Percentiles rank a stretch among this genome's conserved stretches.
Conservation (phyloP, 2,888 invertebrate genomes). For the Bhutanitis thaidina region DNA sequence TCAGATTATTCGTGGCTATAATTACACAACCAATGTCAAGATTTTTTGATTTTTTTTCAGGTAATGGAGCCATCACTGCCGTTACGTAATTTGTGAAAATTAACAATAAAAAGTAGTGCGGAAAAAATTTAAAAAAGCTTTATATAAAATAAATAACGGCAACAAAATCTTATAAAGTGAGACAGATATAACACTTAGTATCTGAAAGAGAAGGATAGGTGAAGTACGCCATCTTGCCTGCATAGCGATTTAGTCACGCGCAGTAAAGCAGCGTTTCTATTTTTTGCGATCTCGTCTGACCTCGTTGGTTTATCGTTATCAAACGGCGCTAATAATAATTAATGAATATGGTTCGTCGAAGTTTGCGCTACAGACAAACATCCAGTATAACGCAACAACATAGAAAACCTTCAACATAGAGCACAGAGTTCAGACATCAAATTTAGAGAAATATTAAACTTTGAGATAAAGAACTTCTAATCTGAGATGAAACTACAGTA, state of each 20-base stretch:
- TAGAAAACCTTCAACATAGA: constrained; percentile 57
- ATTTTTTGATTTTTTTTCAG: too few species aligned
- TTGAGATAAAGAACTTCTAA: too few species aligned
- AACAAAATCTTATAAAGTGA: constrained; percentile 50
- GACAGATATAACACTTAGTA: constrained; percentile 36
- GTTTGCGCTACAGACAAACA: constrained; percentile 45
- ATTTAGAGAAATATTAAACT: too few species aligned
- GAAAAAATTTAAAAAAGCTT: constrained; percentile 46
- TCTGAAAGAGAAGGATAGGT: constrained; percentile 50
- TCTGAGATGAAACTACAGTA: too few species aligned
- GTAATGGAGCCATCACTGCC: constrained; percentile 39
- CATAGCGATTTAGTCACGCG: constrained; percentile 73
- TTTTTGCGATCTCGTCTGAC: constrained; percentile 75
- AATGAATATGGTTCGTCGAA: constrained; percentile 58
- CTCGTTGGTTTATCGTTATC: constrained; percentile 78
- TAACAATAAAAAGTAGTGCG: constrained; percentile 45
- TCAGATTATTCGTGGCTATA: too few species aligned
- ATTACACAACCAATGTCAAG: too few species aligned
- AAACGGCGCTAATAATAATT: constrained; percentile 66
- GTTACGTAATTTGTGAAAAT: constrained; percentile 69
- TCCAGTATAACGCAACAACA: constrained; percentile 37
- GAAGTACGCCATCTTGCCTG: constrained; percentile 66
- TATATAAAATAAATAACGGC: constrained; percentile 65
- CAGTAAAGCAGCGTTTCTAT: constrained; percentile 72
- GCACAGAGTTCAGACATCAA: constrained; percentile 28